Evolutionary conservation across 2,797 vertebrate genomes (phyloP).

Genomic region (Cuniculus paca): DNA sequence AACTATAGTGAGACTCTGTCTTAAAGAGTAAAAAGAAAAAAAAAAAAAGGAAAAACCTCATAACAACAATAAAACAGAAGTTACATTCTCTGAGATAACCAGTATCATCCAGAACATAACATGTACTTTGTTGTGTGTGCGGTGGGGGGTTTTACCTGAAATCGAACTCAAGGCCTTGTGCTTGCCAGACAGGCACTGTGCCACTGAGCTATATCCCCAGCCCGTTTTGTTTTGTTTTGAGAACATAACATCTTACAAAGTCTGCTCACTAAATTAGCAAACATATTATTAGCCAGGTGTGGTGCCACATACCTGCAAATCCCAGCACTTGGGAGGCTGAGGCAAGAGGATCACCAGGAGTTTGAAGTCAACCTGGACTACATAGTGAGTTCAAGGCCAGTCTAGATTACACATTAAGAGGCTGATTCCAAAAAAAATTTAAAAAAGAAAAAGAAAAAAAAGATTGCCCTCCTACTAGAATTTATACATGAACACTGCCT

Average conservation of each 20-base stretch:
- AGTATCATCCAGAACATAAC: not conserved
- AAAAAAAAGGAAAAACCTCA: not conserved
- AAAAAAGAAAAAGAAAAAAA: not conserved
- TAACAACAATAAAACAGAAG: not conserved
- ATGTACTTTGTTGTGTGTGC: not conserved
- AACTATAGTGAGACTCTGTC: too few species aligned
- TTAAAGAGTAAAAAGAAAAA: not conserved
- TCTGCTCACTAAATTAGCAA: not conserved
- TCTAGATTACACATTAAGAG: not conserved
- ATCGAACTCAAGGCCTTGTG: too few species aligned
- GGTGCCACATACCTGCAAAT: not conserved
- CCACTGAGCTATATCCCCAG: too few species aligned
- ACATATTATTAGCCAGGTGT: not conserved
- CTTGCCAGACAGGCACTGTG: too few species aligned
- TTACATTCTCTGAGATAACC: not conserved
- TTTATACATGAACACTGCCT: not conserved
- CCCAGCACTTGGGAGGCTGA: not conserved
- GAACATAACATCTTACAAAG: constrained; percentile 14
- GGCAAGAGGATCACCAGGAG: not conserved
- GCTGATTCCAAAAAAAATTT: not conserved
- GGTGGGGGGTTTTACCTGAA: too few species aligned
- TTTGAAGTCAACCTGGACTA: not conserved
- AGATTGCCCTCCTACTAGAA: not conserved
- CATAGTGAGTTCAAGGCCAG: not conserved
- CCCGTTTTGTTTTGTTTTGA: not conserved